Evolutionary conservation across 2,888 invertebrate genomes (phyloP), one percentile per base, ranked within the genome.

Genomic region (Merodon equestris): DNA sequence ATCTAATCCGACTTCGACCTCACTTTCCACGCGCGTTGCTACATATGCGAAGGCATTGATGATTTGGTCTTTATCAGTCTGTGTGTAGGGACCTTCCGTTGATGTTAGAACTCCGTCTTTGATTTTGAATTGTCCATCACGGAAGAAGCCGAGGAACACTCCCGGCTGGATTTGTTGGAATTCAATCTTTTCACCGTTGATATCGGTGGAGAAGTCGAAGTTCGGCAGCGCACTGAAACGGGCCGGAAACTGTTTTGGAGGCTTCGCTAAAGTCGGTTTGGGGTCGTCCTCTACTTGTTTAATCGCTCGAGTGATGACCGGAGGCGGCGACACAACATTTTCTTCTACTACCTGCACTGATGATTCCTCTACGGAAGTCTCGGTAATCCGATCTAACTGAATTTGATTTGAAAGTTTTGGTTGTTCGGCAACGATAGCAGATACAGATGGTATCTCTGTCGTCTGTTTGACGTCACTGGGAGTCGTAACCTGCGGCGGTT

Each of bases 341-440:
- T 53, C 34, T 18, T 13, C 7, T 9, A 60, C 36, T 1, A 42
- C 0, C 12, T 57, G 45, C 34, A 34, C 36, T 0, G 73, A 48
- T 15, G 72, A 47, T 10, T 47, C 53, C 2, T 42, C 42, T 19
- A 14, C n/a, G 0, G 67, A 14, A 7, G 56, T 50, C 14, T 67
- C 50, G 0, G 44, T 48, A 1, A 60, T 18, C 34, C 10, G 50
- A 9, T 60, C 67, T 27, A 74, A 44, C 13, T 47, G 67, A 45
- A 61, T 61, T n/a, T 40, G 17, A 17, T 74, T 44, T 7, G 0
- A n/a, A 10, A 48, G 12, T 9, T 60, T 60, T 9, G 73, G 73
- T n/a, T 74, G 61, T 5, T 61, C 42, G 9, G 18, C 75, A 57
- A 44, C 63, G 51, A 10, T 48, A 56, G 15, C 66, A 67, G 9